Conservation (phyloP, 2,888 invertebrate species). For the Neria commutata region DNA sequence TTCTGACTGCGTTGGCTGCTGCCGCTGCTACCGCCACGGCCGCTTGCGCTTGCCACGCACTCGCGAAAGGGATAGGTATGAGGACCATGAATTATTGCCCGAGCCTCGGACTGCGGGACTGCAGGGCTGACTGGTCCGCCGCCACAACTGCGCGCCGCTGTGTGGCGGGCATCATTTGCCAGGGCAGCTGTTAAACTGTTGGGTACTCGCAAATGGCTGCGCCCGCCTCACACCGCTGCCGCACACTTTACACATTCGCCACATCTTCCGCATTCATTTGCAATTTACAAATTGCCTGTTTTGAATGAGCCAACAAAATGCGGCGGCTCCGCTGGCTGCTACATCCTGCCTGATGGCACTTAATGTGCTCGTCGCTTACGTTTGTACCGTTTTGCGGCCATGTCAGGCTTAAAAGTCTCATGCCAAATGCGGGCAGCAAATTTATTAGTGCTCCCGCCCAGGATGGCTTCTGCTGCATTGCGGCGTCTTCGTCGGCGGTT, state of each 20-base stretch:
- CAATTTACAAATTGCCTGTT: conserved; percentile 55
- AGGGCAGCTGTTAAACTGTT: conserved; percentile 12
- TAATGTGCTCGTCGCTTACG: too few species aligned
- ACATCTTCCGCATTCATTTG: conserved; percentile 39
- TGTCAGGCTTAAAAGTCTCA: conserved; percentile 45
- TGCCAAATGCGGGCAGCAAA: conserved; percentile 12
- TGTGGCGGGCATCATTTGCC: neutral
- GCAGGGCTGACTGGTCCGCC: conserved; percentile 12
- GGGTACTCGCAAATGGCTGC: conserved; percentile 26
- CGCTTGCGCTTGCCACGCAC: conserved; percentile 12
- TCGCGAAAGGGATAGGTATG: conserved; percentile 14
- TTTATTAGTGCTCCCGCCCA: neutral
- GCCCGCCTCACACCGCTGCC: neutral
- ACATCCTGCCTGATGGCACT: conserved; percentile 32
- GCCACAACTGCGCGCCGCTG: conserved; percentile 7
- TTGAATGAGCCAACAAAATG: conserved; percentile 50
- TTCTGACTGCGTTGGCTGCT: conserved; percentile 47
- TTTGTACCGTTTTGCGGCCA: conserved; percentile 53
- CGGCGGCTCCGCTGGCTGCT: conserved; percentile 35
- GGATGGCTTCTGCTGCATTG: neutral
- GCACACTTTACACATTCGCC: conserved; percentile 5
- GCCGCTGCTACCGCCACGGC: neutral
- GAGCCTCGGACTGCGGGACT: too few species aligned
- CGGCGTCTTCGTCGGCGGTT: too few species aligned
- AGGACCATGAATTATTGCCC: conserved; percentile 40